Base-by-base conservation (phyloP, 2,797 vertebrate genomes). In the Argentina silus region DNA sequence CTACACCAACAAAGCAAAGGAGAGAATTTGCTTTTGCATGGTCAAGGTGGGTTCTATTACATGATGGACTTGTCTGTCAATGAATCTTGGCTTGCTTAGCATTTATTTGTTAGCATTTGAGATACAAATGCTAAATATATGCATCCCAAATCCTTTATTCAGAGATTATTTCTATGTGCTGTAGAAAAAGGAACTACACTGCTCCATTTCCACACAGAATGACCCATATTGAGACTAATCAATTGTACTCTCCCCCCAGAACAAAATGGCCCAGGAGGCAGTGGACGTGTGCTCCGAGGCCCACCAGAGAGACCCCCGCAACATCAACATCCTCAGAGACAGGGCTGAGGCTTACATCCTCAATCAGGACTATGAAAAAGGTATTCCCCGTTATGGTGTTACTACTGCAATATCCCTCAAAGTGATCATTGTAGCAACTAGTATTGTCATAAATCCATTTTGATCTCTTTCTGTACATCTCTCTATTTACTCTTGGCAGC, bases 261-360 rank as follows among this genome's bases (percentile, higher is more conserved):
- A 90, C 3, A 91, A 88, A 70, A 65, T 83, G 44, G 79, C 87
- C 0, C 51, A 65, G 0, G 90, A 93, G 71, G 95, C 95, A 0
- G 88, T 96, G 27, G 93, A 94, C 3, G 67, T 83, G 1, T 96
- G 95, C 74, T 95, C 94, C 2, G 95, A 95, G 78, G 94, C 95
- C 14, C 95, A 95, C 71, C 93, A 94, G 81, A 87, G 92, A 78
- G 93, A 95, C 74, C 95, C 95, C 1, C 93, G 90, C 70, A 95
- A 95, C 71, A 73, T 91, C 51, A 90, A 93, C 72, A 68, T 95
- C 78, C 93, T 96, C 75, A 74, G 91, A 48, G 95, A 96, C 89
- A 75, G 95, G 80, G 95, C 95, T 0, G 95, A 95, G 82, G 95
- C 94, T n/a, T 95, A 86, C 84, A 95, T 96, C 85, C 92, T 93